A percentile compares a stretch with the other conserved stretches of the same genome.
Evolutionary conservation across 1,140 invertebrate species (phyloP).

Genomic region (Plutomurus gul): DNA sequence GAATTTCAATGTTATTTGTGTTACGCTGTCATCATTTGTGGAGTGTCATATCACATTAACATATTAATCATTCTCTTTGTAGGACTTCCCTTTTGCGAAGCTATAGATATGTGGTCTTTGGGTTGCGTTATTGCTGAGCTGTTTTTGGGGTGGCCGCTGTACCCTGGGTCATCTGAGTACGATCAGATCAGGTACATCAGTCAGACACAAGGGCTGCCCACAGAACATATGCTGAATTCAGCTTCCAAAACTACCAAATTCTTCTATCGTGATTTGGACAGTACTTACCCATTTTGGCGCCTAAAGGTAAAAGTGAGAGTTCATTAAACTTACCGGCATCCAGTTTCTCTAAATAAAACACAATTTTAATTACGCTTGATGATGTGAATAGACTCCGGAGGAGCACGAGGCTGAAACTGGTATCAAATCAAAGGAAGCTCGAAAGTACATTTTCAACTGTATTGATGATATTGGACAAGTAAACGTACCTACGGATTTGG

Average conservation of each 20-base stretch:
- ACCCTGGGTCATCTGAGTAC: slow-evolving; percentile 99
- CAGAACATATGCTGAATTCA: slow-evolving; percentile 98
- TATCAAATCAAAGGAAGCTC: slow-evolving; percentile 98
- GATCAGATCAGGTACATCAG: slow-evolving; percentile 96
- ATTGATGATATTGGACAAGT: slow-evolving; percentile 98
- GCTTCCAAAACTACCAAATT: slow-evolving; percentile 98
- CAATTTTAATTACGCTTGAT: neutral
- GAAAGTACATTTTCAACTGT: slow-evolving; percentile 99
- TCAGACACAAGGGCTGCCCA: slow-evolving; percentile 90
- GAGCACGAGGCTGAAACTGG: slow-evolving; percentile 97
- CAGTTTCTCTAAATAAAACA: neutral
- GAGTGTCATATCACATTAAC: neutral
- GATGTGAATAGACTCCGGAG: slow-evolving; percentile 84
- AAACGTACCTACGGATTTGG: slow-evolving; percentile 94
- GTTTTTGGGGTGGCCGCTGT: slow-evolving; percentile 98
- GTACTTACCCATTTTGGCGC: slow-evolving; percentile 96
- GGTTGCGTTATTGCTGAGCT: slow-evolving; percentile 99
- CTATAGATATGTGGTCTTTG: slow-evolving; percentile 99
- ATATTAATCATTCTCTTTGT: slow-evolving; percentile 42
- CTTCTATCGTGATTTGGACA: slow-evolving; percentile 95
- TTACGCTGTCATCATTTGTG: neutral
- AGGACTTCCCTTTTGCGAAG: slow-evolving; percentile 95
- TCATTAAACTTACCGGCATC: neutral
- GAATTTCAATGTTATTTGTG: neutral
- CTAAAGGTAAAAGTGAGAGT: slow-evolving; percentile 76